Percentiles rank a stretch among this genome's conserved stretches.
Conservation (phyloP, 2,888 invertebrate species). For the Apodemia duryi region DNA sequence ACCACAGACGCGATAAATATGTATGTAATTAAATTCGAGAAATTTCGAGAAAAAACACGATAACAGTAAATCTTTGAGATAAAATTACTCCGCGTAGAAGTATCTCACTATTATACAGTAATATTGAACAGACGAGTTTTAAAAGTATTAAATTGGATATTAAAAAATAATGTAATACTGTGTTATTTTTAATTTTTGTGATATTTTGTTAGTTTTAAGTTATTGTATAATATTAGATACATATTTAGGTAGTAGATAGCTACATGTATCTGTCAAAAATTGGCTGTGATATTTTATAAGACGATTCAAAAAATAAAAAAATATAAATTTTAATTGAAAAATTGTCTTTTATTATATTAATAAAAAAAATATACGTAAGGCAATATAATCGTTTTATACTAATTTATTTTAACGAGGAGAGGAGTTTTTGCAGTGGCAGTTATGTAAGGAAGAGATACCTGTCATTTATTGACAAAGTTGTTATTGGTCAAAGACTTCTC, state of each 20-base stretch:
- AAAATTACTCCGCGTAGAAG: no score
- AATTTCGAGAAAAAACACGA: no score
- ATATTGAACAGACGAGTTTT: not conserved
- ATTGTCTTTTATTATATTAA: not conserved
- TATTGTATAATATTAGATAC: conserved; percentile 15
- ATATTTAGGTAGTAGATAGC: not conserved
- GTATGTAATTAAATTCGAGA: no score
- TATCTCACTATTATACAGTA: conserved; percentile 11
- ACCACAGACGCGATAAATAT: no score
- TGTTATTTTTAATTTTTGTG: conserved; percentile 6
- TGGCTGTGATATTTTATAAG: conserved; percentile 49
- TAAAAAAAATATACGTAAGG: no score
- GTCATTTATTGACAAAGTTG: no score
- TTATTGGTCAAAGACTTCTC: no score
- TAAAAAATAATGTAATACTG: not conserved
- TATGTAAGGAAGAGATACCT: no score
- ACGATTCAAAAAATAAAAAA: conserved; percentile 2
- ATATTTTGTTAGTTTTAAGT: not conserved
- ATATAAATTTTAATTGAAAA: conserved; percentile 16
- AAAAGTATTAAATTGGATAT: conserved; percentile 12
- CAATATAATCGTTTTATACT: no score
- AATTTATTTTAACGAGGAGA: no score
- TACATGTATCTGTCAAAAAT: conserved; percentile 27
- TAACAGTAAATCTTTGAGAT: no score
- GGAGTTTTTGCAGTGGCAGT: no score